Conservation (phyloP, 2,888 invertebrate species). For the Catocala nupta region DNA sequence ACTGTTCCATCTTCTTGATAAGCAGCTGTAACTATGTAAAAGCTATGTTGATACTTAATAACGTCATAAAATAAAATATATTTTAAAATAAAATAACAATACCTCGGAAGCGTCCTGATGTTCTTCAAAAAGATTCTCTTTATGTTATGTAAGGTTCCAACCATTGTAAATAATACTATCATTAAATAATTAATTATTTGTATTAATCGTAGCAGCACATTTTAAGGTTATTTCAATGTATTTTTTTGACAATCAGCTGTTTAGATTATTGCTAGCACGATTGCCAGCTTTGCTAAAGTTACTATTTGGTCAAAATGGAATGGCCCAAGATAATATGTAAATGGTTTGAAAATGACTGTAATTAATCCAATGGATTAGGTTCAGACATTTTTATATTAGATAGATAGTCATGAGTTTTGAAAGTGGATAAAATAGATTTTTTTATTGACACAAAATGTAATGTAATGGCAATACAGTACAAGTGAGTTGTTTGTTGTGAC, state of each 20-base stretch:
- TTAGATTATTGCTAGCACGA: not conserved
- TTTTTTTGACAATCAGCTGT: conserved; percentile 14
- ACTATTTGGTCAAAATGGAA: too few relatives aligned
- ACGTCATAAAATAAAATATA: conserved; percentile 16
- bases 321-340: too few relatives aligned
- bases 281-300: too few relatives aligned
- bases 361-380: too few relatives aligned
- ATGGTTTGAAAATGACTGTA: too few relatives aligned
- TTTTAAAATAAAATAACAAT: not conserved
- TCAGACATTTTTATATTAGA: too few relatives aligned
- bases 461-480: too few relatives aligned
- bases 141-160: conserved; percentile 33
- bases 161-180: conserved; percentile 25
- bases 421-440: too few relatives aligned
- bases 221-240: conserved; percentile 28
- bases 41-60: conserved; percentile 16
- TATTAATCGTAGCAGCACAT: too few relatives aligned
- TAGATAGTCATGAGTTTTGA: too few relatives aligned
- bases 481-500: too few relatives aligned
- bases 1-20: conserved; percentile 60
- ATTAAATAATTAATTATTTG: not conserved
- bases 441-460: too few relatives aligned
- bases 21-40: conserved; percentile 47
- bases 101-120: conserved; percentile 32
- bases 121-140: conserved; percentile 25